These are phyloP conservation scores for Lycocorax pyrrhopterus DNA, from an alignment of 2,113 vertebrate species.

Conservation along the genomic window DNA sequence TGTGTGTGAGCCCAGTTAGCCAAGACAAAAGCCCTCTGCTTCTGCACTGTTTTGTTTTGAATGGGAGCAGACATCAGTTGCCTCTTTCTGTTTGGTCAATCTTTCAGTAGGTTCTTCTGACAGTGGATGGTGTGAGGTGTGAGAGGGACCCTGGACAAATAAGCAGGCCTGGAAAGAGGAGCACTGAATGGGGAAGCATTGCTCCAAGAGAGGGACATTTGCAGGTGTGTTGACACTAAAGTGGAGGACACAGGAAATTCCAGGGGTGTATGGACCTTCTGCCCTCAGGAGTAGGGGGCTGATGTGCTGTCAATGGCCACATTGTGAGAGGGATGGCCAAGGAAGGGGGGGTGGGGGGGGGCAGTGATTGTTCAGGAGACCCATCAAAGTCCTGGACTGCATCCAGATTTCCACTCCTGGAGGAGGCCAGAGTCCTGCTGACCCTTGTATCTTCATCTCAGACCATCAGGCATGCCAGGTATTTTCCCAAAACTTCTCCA, in stretches of 20 bases:
- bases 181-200: not conserved
- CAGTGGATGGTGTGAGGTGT: not conserved
- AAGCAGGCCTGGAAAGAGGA: not conserved
- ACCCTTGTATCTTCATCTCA: not conserved
- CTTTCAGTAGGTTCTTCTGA: not conserved
- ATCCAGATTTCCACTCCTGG: not conserved
- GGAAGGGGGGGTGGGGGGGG: not conserved
- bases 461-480: not conserved
- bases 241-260: not conserved
- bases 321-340: not conserved
- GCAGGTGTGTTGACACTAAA: not conserved
- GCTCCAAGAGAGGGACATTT: not conserved
- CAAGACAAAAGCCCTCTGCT: not conserved
- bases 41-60: not conserved
- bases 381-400: not conserved
- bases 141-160: not conserved
- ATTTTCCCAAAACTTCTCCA: not conserved
- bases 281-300: fast-evolving
- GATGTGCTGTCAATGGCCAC: not conserved
- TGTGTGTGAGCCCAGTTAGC: not conserved
- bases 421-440: not conserved
- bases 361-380: not conserved
- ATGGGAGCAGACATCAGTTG: not conserved
- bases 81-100: not conserved
- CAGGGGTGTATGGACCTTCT: not conserved